Conservation (phyloP, 2,888 invertebrate species). For the Apotomis betuletana region DNA sequence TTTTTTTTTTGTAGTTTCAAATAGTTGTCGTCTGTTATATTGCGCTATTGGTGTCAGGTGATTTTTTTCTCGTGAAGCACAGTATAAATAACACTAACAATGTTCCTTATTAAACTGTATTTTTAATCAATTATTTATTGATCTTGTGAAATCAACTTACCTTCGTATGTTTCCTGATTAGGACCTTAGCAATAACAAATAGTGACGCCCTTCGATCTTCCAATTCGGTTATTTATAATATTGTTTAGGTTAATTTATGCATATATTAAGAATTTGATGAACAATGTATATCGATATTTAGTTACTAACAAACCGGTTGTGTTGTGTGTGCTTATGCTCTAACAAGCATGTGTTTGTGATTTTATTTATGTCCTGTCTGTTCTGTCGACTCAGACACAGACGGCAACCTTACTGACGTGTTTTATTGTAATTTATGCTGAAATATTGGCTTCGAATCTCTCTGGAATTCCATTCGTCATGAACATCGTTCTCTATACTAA, state of each 20-base stretch:
- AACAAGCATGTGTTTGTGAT: constrained; percentile 82
- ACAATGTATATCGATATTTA: constrained; percentile 75
- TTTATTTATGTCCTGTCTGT: constrained; percentile 58
- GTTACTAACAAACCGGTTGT: constrained; percentile 82
- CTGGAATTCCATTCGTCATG: constrained; percentile 60
- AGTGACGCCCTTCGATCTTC: constrained; percentile 70
- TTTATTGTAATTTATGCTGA: constrained; percentile 81
- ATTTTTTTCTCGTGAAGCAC: constrained; percentile 40
- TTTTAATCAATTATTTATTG: constrained; percentile 37
- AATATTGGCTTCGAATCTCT: constrained; percentile 68
- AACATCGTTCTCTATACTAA: constrained; percentile 60
- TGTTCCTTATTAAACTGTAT: constrained; percentile 36
- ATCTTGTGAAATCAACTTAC: constrained; percentile 17
- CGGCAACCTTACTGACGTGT: constrained; percentile 61
- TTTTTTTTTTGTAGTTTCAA: constrained; percentile 65
- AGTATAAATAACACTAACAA: constrained; percentile 23
- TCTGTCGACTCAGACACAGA: constrained; percentile 49
- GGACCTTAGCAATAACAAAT: constrained; percentile 49
- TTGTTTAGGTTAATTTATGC: constrained; percentile 70
- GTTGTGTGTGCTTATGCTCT: constrained; percentile 81
- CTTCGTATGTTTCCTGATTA: constrained; percentile 24
- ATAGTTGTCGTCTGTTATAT: constrained; percentile 61
- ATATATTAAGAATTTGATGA: constrained; percentile 73
- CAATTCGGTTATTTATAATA: constrained; percentile 78
- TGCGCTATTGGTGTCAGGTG: constrained; percentile 49